Base-by-base conservation (phyloP, 2,797 vertebrate species). In the Sparus aurata region DNA sequence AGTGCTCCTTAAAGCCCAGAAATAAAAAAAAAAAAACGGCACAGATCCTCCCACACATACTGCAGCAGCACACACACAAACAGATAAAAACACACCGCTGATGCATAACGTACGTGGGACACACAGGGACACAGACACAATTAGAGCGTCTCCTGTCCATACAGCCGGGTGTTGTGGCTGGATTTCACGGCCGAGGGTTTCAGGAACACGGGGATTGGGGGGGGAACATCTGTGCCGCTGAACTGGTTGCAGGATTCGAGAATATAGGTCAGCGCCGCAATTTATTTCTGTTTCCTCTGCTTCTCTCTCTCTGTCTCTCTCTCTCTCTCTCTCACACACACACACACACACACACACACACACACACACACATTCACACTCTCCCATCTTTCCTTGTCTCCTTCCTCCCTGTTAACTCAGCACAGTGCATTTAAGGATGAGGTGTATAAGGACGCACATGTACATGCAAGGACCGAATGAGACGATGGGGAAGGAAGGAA, bases 241-340 rank as follows among this genome's bases (percentile, higher is more conserved):
- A 85, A 91, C 87, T 92, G 92, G 77, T 79, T 82, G 88, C 41
- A 54, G 84, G 86, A 91, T 90, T 87, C 82, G 49, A 83, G 86
- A 94, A 94, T 94, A 89, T 95, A 94, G 94, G 94, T 94, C 94
- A 94, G 90, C 87, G n/a, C 77, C 85, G 78, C 86, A 88, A 90
- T 88, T 87, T 90, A 91, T 92, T 91, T 86, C 87, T 85, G 82
- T 73, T 87, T 89, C 63, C 79, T 80, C 80, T 63, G 45, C 43
- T 49, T 65, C 30, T 50, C 59, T 74, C 63, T 57, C 68, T 62
- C 45, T 22, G 66, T 27, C 27, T 27, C 27, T 27, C 27, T 27
- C 27, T 27, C 27, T 25, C 25, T 25, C 25, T 25, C 25, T 25
- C 25, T 25, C 25, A 25, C 25, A 25, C 25, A 30, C 30, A 34